A percentile compares a stretch with the other conserved stretches of the same genome.
phyloP scores from a whole-genome alignment of 1,140 invertebrate genomes.

The Drosophila nigrodunni region DNA sequence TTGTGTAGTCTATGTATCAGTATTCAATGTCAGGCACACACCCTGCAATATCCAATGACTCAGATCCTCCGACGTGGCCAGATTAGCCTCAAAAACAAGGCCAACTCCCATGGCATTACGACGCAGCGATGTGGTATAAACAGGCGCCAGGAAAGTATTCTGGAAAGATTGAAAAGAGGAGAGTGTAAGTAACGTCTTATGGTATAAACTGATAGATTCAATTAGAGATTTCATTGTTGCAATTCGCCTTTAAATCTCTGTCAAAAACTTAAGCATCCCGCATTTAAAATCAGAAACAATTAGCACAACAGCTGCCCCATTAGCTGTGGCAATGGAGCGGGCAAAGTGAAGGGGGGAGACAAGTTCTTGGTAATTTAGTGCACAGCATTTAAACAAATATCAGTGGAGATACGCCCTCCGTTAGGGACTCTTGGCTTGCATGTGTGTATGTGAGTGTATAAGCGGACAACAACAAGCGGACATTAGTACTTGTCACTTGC shows the following conservation, averaged over 20 bases:
- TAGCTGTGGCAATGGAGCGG: conserved; percentile 35
- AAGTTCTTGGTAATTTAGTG: conserved; percentile 67
- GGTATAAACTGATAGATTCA: not conserved
- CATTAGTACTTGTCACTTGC: conserved; percentile 81
- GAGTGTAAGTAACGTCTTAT: not conserved
- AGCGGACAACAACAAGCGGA: conserved; percentile 50
- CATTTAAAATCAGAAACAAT: conserved; percentile 80
- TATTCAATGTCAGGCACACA: conserved; percentile 93
- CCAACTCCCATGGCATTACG: conserved; percentile 95
- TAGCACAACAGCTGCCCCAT: conserved; percentile 75
- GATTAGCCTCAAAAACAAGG: conserved; percentile 94
- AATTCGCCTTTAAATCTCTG: conserved; percentile 14
- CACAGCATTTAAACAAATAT: conserved; percentile 80
- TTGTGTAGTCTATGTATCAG: conserved; percentile 64
- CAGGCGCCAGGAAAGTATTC: conserved; percentile 94
- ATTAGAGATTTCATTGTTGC: not conserved
- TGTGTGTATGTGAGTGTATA: conserved; percentile 2
- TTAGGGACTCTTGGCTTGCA: conserved; percentile 1
- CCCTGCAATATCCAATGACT: conserved; percentile 96
- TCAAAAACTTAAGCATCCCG: conserved; percentile 21
- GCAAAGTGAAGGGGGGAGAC: not conserved
- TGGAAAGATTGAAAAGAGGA: conserved; percentile 65
- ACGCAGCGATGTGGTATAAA: conserved; percentile 93
- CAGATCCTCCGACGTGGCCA: conserved; percentile 91
- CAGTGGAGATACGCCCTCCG: conserved; percentile 48